Evolutionary conservation across 2,888 invertebrate species (phyloP).

Genomic region (Antheraea yamamai): DNA sequence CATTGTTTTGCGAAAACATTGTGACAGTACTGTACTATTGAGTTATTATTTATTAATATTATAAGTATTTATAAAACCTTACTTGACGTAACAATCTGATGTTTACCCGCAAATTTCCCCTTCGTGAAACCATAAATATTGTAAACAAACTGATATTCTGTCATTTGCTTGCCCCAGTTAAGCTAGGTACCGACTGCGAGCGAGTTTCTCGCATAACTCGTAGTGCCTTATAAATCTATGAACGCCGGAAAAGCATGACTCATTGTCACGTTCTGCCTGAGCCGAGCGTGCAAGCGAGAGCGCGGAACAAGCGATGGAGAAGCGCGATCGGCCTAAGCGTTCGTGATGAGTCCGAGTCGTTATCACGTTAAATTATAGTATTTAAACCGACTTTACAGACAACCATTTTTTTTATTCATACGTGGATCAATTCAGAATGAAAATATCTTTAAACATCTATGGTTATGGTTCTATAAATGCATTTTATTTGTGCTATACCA

Average conservation of each 20-base stretch:
- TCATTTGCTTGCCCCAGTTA: constrained; percentile 44
- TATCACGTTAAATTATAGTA: too few species aligned
- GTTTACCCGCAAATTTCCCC: constrained; percentile 39
- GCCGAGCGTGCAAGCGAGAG: too few species aligned
- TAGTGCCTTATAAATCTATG: background rate
- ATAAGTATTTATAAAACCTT: background rate
- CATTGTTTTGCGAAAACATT: background rate
- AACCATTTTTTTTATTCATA: background rate
- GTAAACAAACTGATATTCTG: constrained; percentile 40
- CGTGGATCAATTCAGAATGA: background rate
- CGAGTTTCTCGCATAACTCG: constrained; percentile 1
- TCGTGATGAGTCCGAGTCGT: too few species aligned
- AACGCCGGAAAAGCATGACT: too few species aligned
- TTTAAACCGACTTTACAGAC: too few species aligned
- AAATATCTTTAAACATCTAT: too few species aligned
- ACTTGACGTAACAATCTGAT: constrained; percentile 23
- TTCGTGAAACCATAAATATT: constrained; percentile 49
- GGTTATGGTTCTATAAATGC: too few species aligned
- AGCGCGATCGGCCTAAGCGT: too few species aligned
- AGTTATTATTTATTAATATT: background rate
- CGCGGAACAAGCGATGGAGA: too few species aligned
- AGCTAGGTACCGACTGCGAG: constrained; percentile 28
- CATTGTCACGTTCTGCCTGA: too few species aligned
- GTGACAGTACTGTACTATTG: background rate
- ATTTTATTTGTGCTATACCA: too few species aligned